phyloP scores from a whole-genome alignment of 1,140 invertebrate species.

The Harlomillsia oculata region DNA sequence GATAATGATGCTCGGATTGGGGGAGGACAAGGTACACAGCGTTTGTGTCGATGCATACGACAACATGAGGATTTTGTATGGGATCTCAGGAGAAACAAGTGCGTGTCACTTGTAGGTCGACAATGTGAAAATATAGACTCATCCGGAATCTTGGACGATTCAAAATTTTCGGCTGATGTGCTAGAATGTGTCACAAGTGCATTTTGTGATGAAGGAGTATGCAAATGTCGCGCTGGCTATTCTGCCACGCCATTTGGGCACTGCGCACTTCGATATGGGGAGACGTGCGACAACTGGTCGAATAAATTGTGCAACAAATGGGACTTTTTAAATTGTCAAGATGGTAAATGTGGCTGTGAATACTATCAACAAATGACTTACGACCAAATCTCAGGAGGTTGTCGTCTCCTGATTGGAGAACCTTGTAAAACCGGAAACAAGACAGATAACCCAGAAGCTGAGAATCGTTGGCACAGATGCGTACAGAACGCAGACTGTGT shows the following conservation, averaged over 20 bases:
- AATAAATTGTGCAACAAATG: not conserved
- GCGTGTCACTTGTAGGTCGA: not conserved
- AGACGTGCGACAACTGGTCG: not conserved
- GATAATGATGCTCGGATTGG: too few relatives aligned
- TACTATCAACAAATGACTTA: slow-evolving; percentile 20
- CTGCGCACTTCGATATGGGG: not conserved
- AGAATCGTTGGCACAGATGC: too few relatives aligned
- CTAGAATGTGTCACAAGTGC: slow-evolving; percentile 5
- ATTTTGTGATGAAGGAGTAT: not conserved
- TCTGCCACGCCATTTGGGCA: not conserved
- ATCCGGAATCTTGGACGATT: too few relatives aligned
- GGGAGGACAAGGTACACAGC: too few relatives aligned
- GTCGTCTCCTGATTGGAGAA: not conserved
- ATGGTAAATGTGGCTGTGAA: slow-evolving; percentile 9
- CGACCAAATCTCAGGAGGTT: not conserved
- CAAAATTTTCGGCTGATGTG: too few relatives aligned
- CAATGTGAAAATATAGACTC: too few relatives aligned
- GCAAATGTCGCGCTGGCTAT: slow-evolving; percentile 1
- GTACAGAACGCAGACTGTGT: too few relatives aligned
- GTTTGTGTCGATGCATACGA: not conserved
- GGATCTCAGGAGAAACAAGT: not conserved
- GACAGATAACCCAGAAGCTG: too few relatives aligned
- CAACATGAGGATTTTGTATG: not conserved
- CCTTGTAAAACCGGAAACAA: too few relatives aligned
- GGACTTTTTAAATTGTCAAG: slow-evolving; percentile 11